phyloP scores from a whole-genome alignment of 2,113 vertebrate genomes.

The Cranoglanis bouderius region DNA sequence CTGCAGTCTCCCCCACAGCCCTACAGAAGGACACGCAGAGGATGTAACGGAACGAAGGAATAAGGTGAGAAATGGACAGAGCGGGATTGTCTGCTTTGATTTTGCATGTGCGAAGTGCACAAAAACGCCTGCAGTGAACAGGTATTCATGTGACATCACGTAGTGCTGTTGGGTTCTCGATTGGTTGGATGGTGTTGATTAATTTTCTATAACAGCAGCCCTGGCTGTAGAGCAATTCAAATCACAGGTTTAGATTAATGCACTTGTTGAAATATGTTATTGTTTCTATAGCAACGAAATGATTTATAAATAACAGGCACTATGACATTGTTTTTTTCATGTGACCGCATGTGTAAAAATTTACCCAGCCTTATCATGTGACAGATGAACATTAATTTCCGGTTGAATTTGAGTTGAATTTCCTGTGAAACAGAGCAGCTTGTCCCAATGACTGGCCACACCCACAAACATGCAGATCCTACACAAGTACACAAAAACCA shows the following conservation, averaged over 20 bases:
- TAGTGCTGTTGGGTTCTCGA: background rate
- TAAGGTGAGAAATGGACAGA: conserved; percentile 61
- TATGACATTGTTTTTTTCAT: background rate
- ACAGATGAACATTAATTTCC: background rate
- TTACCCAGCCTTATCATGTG: background rate
- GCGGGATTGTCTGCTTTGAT: background rate
- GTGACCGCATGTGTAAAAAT: background rate
- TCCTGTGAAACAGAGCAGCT: background rate
- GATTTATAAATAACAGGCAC: background rate
- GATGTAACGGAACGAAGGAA: conserved; percentile 65
- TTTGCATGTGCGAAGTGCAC: background rate
- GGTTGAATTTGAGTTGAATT: too few relatives aligned
- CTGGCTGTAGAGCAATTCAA: background rate
- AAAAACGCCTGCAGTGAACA: background rate
- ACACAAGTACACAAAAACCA: background rate
- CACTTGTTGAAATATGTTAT: background rate
- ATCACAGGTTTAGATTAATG: background rate
- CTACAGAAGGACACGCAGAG: conserved; percentile 71
- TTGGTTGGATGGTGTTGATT: background rate
- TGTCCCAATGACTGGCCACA: background rate
- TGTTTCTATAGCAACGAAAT: background rate
- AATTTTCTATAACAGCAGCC: background rate
- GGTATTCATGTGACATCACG: background rate
- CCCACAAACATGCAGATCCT: background rate
- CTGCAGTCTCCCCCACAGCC: conserved; percentile 76